Evolutionary conservation across 64 coral and sea anemone genomes (phyloP), one percentile per base, ranked within the genome.

Genomic region (Exaiptasia diaphana): DNA sequence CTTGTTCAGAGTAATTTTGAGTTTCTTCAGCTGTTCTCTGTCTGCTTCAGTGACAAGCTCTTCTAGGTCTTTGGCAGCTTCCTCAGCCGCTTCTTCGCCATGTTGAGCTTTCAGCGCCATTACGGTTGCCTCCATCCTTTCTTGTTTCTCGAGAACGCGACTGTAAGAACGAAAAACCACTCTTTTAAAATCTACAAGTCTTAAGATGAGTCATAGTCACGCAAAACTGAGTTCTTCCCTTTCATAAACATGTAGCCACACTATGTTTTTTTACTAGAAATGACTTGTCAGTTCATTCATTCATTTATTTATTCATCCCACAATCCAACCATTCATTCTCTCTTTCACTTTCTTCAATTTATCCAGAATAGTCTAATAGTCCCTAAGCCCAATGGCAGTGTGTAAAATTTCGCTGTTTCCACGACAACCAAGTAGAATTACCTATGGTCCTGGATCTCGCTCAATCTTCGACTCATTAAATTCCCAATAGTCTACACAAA

Each of bases 111-210:
- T 87, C 25, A 97, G 67, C 1, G 83, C 28, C 7, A 73, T 55
- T 53, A 97, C 80, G 25, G 89, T 97, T 6, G 89, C 78, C 21
- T 97, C 88, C 37, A 91, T 56, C 41, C 83, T 87, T 65, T 97
- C 93, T 31, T 87, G 72, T 41, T 85, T 97, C 70, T 97, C 94
- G 34, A 92, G 61, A 23, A 92, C 38, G 76, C 94, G 94, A 43
- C 94, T 97, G 23, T 13, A 70, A 20, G n/a, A n/a, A n/a, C n/a
- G n/a, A n/a, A n/a, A n/a, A n/a, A n/a, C n/a, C n/a, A n/a, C 53
- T 23, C 35, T 5, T 63, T 63, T 31, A 21, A 67, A 0, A 14
- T 46, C 21, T 20, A 50, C 24, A 31, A 50, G 0, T 49, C 15
- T 35, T 9, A 1, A 33, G n/a, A 30, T 15, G 35, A n/a, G 21